Evolutionary conservation across 2,797 vertebrate species (phyloP).

Genomic region (Notoglanidium macrostoma): DNA sequence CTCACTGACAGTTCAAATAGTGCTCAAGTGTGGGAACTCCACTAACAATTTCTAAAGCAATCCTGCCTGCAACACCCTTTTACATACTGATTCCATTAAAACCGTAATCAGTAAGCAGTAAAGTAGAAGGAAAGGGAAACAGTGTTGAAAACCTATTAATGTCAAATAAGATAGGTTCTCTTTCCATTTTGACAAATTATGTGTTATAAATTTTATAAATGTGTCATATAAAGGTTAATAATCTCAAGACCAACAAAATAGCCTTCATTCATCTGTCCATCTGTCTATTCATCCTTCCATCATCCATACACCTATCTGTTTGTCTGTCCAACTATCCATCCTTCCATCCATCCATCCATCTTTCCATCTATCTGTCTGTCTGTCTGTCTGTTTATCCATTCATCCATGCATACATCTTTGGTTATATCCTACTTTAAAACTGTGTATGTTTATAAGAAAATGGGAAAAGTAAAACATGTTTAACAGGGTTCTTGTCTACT

Average conservation of each 20-base stretch:
- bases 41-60: constrained; percentile 21
- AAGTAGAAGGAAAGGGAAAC: constrained; percentile 7
- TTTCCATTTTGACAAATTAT: not conserved
- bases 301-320: not conserved
- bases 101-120: constrained; percentile 8
- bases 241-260: not conserved
- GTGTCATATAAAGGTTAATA: not conserved
- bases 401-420: not conserved
- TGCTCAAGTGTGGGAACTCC: not conserved
- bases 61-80: not conserved
- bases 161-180: not conserved
- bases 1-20: constrained; percentile 4
- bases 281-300: not conserved
- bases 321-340: not conserved
- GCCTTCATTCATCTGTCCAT: not conserved
- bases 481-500: not conserved
- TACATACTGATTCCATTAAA: constrained; percentile 39
- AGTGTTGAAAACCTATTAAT: constrained; percentile 2
- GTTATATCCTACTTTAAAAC: not conserved
- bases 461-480: not conserved
- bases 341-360: not conserved
- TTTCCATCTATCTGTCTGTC: not conserved
- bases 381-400: too few relatives aligned
- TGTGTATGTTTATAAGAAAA: not conserved
- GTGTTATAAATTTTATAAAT: not conserved